Conservation (phyloP, 1,140 invertebrate species). For the Stegodyphus mimosarum region DNA sequence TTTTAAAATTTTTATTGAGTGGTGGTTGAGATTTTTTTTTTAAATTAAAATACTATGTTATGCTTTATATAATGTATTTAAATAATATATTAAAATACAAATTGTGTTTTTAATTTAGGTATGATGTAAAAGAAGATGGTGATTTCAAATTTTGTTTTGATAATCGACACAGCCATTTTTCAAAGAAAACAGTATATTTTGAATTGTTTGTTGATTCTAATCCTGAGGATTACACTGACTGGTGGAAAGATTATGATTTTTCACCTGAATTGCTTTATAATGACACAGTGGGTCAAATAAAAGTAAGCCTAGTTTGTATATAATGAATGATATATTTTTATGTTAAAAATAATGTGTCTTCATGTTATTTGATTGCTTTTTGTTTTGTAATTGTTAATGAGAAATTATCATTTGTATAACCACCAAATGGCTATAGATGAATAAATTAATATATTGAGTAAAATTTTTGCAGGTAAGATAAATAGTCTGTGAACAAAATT, state of each 20-base stretch:
- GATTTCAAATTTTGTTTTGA: conserved; percentile 86
- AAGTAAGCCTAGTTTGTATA: conserved; percentile 40
- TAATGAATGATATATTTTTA: background rate
- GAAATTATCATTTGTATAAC: too few relatives aligned
- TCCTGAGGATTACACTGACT: conserved; percentile 72
- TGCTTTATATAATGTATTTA: too few relatives aligned
- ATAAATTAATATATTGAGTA: too few relatives aligned
- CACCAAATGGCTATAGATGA: too few relatives aligned
- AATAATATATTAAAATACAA: background rate
- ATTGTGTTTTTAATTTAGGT: conserved; percentile 62
- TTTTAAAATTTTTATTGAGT: too few relatives aligned
- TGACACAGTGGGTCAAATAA: conserved; percentile 63
- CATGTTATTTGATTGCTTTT: too few relatives aligned
- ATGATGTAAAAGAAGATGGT: conserved; percentile 71
- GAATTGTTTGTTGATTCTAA: conserved; percentile 77
- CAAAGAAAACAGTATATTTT: conserved; percentile 84
- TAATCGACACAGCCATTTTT: conserved; percentile 83
- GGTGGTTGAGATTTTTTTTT: too few relatives aligned
- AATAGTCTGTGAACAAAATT: too few relatives aligned
- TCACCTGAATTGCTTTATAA: conserved; percentile 56
- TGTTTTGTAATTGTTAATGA: too few relatives aligned
- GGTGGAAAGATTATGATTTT: conserved; percentile 62
- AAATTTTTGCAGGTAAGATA: too few relatives aligned
- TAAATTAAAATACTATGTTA: too few relatives aligned
- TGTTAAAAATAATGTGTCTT: background rate